Conservation (phyloP, 1,140 invertebrate genomes). For the Mylabris phalerata region DNA sequence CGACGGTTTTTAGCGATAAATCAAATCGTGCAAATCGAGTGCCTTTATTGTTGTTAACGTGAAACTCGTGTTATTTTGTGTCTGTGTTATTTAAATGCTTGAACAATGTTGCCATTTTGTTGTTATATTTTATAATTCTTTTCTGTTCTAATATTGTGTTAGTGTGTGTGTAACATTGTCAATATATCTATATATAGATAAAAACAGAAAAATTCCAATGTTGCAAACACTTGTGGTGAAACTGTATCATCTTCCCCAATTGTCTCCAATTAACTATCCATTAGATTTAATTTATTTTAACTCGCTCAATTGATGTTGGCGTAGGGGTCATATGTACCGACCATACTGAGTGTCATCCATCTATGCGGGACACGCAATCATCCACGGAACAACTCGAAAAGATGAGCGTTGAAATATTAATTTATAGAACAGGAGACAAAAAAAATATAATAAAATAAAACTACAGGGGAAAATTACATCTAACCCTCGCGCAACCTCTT, state of each 20-base stretch:
- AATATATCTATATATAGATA: no score
- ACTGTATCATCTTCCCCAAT: conserved; percentile 33
- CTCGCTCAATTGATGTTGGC: conserved; percentile 40
- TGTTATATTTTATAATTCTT: no score
- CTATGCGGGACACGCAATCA: conserved; percentile 37
- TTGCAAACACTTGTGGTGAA: conserved; percentile 30
- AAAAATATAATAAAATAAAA: no score
- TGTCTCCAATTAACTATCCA: conserved; percentile 38
- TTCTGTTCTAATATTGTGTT: no score
- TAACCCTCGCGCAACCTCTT: no score
- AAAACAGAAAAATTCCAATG: neutral
- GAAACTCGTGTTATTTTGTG: no score
- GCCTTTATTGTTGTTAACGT: no score
- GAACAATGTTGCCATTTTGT: neutral
- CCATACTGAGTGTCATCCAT: conserved; percentile 17
- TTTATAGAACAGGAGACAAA: no score
- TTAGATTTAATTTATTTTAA: conserved; percentile 40
- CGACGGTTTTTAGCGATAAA: neutral
- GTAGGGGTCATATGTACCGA: conserved; percentile 38
- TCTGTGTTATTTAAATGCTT: no score
- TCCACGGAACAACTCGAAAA: neutral
- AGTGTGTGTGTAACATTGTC: no score
- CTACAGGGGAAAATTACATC: no score
- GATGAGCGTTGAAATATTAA: no score
- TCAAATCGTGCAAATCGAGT: neutral